Evolutionary conservation across 2,797 vertebrate species (phyloP).

Genomic region (Halcyon badia): DNA sequence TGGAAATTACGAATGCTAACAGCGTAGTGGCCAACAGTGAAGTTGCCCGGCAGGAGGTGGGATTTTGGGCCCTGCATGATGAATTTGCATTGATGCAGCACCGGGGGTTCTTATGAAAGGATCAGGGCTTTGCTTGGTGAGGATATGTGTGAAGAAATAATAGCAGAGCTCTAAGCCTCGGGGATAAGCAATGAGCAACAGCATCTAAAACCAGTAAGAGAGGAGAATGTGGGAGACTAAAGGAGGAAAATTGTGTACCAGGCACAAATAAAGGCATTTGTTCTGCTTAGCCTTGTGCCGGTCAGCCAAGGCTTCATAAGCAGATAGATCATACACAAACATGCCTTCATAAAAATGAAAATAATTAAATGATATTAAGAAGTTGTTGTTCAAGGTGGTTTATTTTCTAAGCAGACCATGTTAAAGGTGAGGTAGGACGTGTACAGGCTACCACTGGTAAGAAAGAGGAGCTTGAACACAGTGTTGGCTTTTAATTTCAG

Average conservation of each 20-base stretch:
- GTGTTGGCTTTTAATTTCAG: background rate
- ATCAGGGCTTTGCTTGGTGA: background rate
- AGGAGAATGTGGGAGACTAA: background rate
- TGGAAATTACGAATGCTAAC: background rate
- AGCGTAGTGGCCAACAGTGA: background rate
- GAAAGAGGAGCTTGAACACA: background rate
- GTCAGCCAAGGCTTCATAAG: background rate
- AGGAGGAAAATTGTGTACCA: background rate
- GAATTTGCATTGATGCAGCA: background rate
- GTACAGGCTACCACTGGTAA: background rate
- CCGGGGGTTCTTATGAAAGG: background rate
- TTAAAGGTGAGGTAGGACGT: background rate
- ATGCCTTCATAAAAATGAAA: background rate
- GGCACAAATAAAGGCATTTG: background rate
- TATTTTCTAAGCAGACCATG: background rate
- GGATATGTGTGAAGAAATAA: background rate
- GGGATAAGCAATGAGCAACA: background rate
- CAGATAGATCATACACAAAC: background rate
- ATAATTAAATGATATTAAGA: background rate
- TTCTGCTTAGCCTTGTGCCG: background rate
- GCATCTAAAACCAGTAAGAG: background rate
- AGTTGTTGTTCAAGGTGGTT: background rate
- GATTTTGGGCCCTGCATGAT: rapidly evolving
- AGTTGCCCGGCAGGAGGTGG: background rate
- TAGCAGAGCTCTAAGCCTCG: background rate